Evolutionary conservation across 2,797 vertebrate species (phyloP).

Genomic region (Fundulus diaphanus): DNA sequence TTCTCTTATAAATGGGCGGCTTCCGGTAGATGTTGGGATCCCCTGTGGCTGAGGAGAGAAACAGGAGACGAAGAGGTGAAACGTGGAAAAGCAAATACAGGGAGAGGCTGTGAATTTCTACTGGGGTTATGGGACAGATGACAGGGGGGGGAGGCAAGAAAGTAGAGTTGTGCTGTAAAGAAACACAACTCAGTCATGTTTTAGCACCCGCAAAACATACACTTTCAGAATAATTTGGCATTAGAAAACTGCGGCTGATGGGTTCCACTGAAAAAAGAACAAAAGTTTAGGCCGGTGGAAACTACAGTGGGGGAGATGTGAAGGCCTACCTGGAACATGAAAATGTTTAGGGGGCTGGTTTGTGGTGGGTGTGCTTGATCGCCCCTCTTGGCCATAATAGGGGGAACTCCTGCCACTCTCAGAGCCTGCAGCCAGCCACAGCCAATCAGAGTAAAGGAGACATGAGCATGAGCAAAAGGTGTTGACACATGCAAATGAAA

Average conservation of each 20-base stretch:
- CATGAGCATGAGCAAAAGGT: constrained; percentile 65
- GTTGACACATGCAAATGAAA: constrained; percentile 55
- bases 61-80: constrained; percentile 77
- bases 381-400: constrained; percentile 96
- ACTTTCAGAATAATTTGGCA: constrained; percentile 30
- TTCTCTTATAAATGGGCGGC: constrained; percentile 97
- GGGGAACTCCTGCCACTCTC: constrained; percentile 99
- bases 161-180: constrained; percentile 37
- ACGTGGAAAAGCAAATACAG: constrained; percentile 52
- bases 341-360: constrained; percentile 99
- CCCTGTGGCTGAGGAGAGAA: constrained; percentile 88
- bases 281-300: constrained; percentile 25
- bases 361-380: constrained; percentile 94
- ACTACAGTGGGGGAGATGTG: constrained; percentile 55
- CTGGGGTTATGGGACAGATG: constrained; percentile 11
- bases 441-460: constrained; percentile 79
- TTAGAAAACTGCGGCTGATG: constrained; percentile 34
- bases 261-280: constrained; percentile 8
- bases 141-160: constrained; percentile 15
- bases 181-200: constrained; percentile 47
- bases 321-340: constrained; percentile 97
- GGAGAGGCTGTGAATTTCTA: constrained; percentile 38
- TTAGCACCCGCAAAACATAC: constrained; percentile 26
- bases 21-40: constrained; percentile 99
- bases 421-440: constrained; percentile 88